Percentiles rank a stretch among this genome's conserved stretches.
Conservation (phyloP, 2,888 invertebrate species). For the Ormyrus rosae region DNA sequence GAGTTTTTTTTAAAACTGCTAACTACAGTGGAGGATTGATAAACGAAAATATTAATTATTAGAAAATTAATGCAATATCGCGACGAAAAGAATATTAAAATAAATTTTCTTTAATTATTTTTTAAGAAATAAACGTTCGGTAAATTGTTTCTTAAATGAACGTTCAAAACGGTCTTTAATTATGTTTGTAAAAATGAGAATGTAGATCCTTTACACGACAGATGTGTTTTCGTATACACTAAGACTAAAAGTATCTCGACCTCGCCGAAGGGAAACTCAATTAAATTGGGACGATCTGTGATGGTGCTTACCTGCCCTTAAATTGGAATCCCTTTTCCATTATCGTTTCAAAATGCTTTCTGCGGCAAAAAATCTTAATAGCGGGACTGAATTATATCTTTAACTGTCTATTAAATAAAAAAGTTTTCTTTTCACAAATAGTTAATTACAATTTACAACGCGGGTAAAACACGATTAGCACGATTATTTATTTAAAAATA, state of each 20-base stretch:
- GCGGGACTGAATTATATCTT: conserved; percentile 40
- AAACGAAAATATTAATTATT: neutral
- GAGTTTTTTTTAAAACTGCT: neutral
- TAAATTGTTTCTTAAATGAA: no score
- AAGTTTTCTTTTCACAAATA: conserved; percentile 28
- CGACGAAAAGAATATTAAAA: no score
- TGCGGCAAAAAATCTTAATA: conserved; percentile 41
- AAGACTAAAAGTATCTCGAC: conserved; percentile 44
- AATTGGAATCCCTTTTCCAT: conserved; percentile 52
- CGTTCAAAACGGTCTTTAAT: no score
- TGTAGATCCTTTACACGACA: conserved; percentile 25
- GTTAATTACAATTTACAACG: conserved; percentile 9
- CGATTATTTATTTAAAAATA: no score
- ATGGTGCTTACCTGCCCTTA: conserved; percentile 48
- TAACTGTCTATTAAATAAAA: conserved; percentile 17
- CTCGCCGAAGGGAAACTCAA: conserved; percentile 53
- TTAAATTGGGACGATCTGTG: conserved; percentile 51
- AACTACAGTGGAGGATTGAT: neutral
- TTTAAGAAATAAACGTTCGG: no score
- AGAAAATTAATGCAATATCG: neutral
- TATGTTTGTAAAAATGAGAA: conserved; percentile 19
- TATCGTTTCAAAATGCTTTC: conserved; percentile 40
- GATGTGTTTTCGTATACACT: conserved; percentile 45
- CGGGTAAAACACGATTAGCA: no score
- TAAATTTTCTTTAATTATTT: no score